Base-by-base conservation (phyloP, 2,888 invertebrate species). In the Plagodis dolabraria region DNA sequence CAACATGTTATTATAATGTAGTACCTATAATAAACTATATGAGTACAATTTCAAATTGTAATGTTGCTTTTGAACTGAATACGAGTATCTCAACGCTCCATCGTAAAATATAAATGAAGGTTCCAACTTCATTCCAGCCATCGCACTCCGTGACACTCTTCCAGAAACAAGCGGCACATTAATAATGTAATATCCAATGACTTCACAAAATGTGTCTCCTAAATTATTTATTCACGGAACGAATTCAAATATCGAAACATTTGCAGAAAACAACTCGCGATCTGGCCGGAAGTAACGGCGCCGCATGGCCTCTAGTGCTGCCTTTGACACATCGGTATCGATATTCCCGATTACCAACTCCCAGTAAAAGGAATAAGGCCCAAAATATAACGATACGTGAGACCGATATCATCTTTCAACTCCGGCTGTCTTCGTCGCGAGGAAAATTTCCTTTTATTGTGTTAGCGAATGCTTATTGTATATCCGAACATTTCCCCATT, bases 401-500 rank as follows among this genome's bases (percentile, higher is more conserved):
- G 58, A 70, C 65, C 63, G 72, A 79, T 82, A 80, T 79, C 80
- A 82, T 83, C 79, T 83, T 85, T 82, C 77, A 76, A 74, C 76
- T 72, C 75, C 70, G 75, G 76, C 75, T 66, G 74, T 68, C 70
- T 76, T 71, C 75, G 79, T 79, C 78, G 76, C 77, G 74, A 83
- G 79, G 83, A 85, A 85, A 85, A 83, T 85, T 85, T 83, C 82
- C 80, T 85, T 87, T 88, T 87, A 89, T 89, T 87, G 85, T 88
- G 83, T 89, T 86, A 87, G 86, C 75, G 79, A 87, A 85, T 83
- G 82, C 86, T 87, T 86, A 90, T 88, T 86, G 87, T 88, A 85
- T 83, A 86, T 83, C 79, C 78, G 79, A 83, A 77, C 84, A 78
- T 82, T 86, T 86, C 79, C 75, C 83, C 73, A 85, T 87, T 88